phyloP scores from a whole-genome alignment of 2,113 vertebrate genomes.

The Hydropotes inermis region DNA sequence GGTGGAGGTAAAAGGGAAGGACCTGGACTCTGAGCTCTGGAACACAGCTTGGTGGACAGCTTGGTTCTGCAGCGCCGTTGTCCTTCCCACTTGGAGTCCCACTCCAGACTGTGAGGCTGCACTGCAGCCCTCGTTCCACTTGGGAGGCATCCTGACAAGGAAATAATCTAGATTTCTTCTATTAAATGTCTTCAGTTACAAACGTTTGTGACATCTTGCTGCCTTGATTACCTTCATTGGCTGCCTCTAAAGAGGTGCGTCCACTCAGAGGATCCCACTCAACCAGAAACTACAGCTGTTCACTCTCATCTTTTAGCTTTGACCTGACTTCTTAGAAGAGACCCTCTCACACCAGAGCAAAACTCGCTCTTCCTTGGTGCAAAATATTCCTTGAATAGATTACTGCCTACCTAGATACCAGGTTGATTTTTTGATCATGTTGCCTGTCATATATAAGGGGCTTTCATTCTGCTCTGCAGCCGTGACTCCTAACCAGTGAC shows the following conservation, averaged over 20 bases:
- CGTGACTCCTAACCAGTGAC: background rate
- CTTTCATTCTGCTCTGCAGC: background rate
- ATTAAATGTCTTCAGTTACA: background rate
- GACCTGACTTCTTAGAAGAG: background rate
- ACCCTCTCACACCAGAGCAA: background rate
- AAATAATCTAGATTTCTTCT: background rate
- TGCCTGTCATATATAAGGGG: background rate
- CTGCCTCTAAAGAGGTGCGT: background rate
- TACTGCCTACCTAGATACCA: background rate
- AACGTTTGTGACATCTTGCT: background rate
- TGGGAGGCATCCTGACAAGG: background rate
- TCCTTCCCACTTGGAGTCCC: accelerated
- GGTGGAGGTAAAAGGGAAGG: background rate
- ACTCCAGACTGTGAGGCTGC: background rate
- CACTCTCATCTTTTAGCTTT: background rate
- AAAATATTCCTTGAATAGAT: background rate
- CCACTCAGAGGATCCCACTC: background rate
- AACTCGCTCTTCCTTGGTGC: background rate
- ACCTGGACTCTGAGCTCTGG: accelerated
- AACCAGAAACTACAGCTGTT: background rate
- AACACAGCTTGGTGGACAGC: background rate
- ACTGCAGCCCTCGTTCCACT: background rate
- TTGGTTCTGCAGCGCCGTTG: accelerated
- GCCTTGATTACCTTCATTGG: background rate
- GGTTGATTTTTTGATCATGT: background rate